A percentile compares a stretch with the other conserved stretches of the same genome.
phyloP scores from a whole-genome alignment of 2,888 invertebrate genomes.

The Diarsia brunnea region DNA sequence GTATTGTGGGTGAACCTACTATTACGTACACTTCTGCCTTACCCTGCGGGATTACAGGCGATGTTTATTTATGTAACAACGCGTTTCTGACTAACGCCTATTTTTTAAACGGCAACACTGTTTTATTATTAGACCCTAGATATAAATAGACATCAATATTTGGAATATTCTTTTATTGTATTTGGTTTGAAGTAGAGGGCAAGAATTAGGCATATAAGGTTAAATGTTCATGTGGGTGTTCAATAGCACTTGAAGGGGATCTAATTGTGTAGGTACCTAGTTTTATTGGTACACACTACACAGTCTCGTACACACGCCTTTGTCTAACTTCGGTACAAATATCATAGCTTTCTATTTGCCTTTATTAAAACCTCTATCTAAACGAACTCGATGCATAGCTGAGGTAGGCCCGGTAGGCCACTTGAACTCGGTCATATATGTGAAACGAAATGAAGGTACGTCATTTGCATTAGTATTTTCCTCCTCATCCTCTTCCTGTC shows the following conservation, averaged over 20 bases:
- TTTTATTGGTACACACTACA: background rate
- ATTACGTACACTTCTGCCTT: too few relatives aligned
- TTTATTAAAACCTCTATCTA: background rate
- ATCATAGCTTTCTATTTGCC: background rate
- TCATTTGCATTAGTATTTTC: too few relatives aligned
- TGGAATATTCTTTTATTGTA: background rate
- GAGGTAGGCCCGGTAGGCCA: too few relatives aligned
- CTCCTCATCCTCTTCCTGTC: too few relatives aligned
- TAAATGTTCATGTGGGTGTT: slow-evolving; percentile 6
- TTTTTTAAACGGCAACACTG: slow-evolving; percentile 1
- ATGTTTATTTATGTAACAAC: background rate
- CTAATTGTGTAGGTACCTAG: background rate
- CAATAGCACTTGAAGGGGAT: background rate
- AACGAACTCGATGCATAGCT: too few relatives aligned
- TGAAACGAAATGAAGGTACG: too few relatives aligned
- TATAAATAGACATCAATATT: slow-evolving; percentile 9
- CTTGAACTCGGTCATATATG: too few relatives aligned
- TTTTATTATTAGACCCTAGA: background rate
- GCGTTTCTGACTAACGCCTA: background rate
- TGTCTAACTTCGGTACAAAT: background rate
- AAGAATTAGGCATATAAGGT: background rate
- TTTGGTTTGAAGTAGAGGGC: background rate
- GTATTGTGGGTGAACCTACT: too few relatives aligned
- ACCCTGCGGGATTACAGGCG: too few relatives aligned
- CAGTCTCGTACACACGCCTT: too few relatives aligned